These are phyloP conservation scores for Moxostoma hubbsi DNA, from an alignment of 2,797 vertebrate genomes.

Conservation along the genomic window DNA sequence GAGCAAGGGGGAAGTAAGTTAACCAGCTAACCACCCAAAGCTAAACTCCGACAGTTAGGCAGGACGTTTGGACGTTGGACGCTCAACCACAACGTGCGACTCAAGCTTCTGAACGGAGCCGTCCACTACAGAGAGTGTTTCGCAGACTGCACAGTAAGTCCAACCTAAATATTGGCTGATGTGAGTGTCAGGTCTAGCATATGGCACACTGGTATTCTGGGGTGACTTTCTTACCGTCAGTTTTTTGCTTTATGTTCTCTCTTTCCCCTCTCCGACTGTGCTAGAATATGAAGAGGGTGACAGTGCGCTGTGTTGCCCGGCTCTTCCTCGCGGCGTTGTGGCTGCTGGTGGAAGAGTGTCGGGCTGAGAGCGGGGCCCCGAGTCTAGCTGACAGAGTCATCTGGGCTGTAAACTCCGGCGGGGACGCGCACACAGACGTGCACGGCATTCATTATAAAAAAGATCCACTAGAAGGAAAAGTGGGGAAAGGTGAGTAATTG, in stretches of 20 bases:
- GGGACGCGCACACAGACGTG: conserved; percentile 91
- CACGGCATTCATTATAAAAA: conserved; percentile 95
- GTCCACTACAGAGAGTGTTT: conserved; percentile 4
- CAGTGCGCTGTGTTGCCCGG: conserved; percentile 72
- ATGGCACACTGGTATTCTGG: background rate
- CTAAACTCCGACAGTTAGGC: conserved; percentile 23
- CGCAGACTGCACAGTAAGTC: conserved; percentile 30
- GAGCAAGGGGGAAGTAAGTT: conserved; percentile 69
- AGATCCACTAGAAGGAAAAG: conserved; percentile 94
- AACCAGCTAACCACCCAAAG: conserved; percentile 60
- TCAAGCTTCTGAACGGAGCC: conserved; percentile 30
- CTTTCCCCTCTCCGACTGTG: background rate
- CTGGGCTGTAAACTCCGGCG: conserved; percentile 95
- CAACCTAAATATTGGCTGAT: background rate
- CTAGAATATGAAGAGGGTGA: conserved; percentile 77
- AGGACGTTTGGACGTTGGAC: conserved; percentile 49
- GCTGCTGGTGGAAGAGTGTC: conserved; percentile 71
- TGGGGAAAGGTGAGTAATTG: conserved; percentile 92
- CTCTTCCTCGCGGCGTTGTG: conserved; percentile 73
- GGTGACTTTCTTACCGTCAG: background rate
- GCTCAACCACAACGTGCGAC: background rate
- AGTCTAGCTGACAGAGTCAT: conserved; percentile 88
- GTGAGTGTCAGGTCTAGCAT: conserved; percentile 3
- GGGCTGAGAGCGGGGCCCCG: conserved; percentile 76
- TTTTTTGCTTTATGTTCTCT: background rate